These are phyloP conservation scores for Caenorhabditis sp. DNA, from an alignment of 2,888 invertebrate species.

Conservation along the genomic window DNA sequence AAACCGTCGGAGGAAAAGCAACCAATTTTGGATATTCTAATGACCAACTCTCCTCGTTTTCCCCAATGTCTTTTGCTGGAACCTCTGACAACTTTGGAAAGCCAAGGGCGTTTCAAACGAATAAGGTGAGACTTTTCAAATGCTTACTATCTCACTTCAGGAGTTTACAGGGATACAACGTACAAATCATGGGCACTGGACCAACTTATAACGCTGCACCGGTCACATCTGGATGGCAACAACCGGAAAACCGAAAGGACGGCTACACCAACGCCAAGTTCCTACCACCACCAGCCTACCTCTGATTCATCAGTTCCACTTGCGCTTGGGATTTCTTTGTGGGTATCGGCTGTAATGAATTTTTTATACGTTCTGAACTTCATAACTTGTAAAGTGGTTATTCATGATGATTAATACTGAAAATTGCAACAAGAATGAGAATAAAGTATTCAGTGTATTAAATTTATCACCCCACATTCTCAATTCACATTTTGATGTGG, in stretches of 20 bases:
- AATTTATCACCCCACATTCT: too few species aligned
- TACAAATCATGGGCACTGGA: constrained; percentile 63
- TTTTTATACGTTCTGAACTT: constrained; percentile 62
- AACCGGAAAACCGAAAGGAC: constrained; percentile 8
- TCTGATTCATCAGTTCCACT: constrained; percentile 21
- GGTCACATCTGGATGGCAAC: constrained; percentile 53
- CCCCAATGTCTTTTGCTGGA: constrained; percentile 13
- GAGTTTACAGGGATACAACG: constrained; percentile 65
- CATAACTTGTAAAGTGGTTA: constrained; percentile 59
- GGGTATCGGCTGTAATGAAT: constrained; percentile 57
- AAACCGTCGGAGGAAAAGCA: constrained; percentile 42
- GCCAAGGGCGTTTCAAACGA: constrained; percentile 60
- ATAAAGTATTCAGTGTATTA: neutral
- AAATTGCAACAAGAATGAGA: neutral
- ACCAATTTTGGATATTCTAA: constrained; percentile 51
- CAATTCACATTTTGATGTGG: too few species aligned
- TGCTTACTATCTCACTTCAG: neutral
- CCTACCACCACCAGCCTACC: constrained; percentile 51
- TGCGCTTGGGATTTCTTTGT: constrained; percentile 42
- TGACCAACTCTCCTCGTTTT: constrained; percentile 53
- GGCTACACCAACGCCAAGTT: constrained; percentile 6
- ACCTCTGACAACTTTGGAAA: constrained; percentile 25
- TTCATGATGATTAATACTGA: constrained; percentile 44
- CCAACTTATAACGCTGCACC: constrained; percentile 65
- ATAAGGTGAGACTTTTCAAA: constrained; percentile 39